Base-by-base conservation (phyloP, 1,140 invertebrate species). In the Fopius arisanus region DNA sequence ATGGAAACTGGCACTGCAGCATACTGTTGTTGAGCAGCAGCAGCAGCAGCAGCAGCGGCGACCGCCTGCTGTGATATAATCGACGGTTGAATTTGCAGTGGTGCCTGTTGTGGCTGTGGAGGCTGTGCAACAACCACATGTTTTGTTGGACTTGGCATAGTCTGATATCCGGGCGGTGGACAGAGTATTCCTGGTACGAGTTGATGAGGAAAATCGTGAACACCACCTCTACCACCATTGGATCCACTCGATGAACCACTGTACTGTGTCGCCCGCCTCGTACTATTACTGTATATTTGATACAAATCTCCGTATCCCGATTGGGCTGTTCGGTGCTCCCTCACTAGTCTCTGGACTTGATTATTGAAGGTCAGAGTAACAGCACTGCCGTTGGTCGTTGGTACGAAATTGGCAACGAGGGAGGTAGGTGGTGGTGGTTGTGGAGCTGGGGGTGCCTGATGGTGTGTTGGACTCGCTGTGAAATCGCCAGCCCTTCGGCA, bases 171-270 rank as follows among this genome's bases (percentile, higher is more conserved):
- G 48, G 92, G 89, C 28, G 91, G 90, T 78, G 95, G 95, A 86
- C 95, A 97, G n/a, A 97, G 88, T 78, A 98, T 96, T 48, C 96
- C 96, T 5, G 96, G 96, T 12, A 97, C 95, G 77, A 97, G 88
- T 81, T 96, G 95, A 83, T 95, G 94, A 80, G 93, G 93, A 86
- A 96, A 95, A 74, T 81, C 93, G 87, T 78, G 90, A 84, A 82
- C 91, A 75, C 85, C 87, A 66, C 74, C 86, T 76, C 87, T 75
- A 16, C 85, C 86, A 43, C 84, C 82, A 33, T 86, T 88, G 3
- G 86, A 87, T 48, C 85, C 83, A 74, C 72, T 85, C 0, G 87
- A 87, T 9, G 86, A 87, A 67, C 83, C 77, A 67, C 82, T 88
- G 70, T 89, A 89, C 41, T 89, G 89, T 43, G 92, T 90, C 79